Percentiles rank a stretch among this genome's conserved stretches.
These are phyloP conservation scores for Protodeltote pygarga DNA, from an alignment of 2,888 invertebrate species.

Conservation along the genomic window DNA sequence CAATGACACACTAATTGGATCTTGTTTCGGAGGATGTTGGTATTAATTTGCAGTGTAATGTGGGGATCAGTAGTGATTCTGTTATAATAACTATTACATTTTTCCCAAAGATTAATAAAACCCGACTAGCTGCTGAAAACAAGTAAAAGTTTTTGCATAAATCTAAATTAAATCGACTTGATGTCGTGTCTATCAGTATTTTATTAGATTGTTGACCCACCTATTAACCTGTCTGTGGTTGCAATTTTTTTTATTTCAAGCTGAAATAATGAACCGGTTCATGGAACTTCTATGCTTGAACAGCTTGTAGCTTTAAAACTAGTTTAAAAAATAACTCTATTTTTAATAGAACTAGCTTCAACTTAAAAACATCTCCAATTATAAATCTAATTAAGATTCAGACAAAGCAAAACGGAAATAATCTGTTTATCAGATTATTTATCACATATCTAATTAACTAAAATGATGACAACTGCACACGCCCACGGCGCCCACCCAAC, in stretches of 20 bases:
- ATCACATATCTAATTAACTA: constrained; percentile 25
- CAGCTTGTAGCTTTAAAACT: too few relatives aligned
- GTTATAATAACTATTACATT: too few relatives aligned
- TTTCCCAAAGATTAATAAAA: too few relatives aligned
- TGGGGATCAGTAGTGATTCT: too few relatives aligned
- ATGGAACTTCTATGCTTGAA: background rate
- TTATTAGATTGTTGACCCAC: constrained; percentile 23
- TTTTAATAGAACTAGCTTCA: too few relatives aligned
- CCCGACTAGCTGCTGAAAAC: too few relatives aligned
- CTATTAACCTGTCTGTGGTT: constrained; percentile 28
- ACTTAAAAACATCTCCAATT: constrained; percentile 6
- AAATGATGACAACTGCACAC: constrained; percentile 52
- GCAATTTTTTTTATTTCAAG: background rate
- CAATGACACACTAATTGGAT: constrained; percentile 19
- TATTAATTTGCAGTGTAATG: constrained; percentile 6
- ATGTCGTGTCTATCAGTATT: constrained; percentile 12
- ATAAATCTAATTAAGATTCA: background rate
- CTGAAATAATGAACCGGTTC: background rate
- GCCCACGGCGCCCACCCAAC: constrained; percentile 54
- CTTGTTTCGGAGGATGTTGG: background rate
- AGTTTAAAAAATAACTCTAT: too few relatives aligned
- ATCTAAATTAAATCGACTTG: constrained; percentile 16
- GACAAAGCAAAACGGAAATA: constrained; percentile 18
- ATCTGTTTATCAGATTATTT: constrained; percentile 21
- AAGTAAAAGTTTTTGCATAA: too few relatives aligned